Conservation (phyloP, 2,888 invertebrate species). For the Dicycla oo region DNA sequence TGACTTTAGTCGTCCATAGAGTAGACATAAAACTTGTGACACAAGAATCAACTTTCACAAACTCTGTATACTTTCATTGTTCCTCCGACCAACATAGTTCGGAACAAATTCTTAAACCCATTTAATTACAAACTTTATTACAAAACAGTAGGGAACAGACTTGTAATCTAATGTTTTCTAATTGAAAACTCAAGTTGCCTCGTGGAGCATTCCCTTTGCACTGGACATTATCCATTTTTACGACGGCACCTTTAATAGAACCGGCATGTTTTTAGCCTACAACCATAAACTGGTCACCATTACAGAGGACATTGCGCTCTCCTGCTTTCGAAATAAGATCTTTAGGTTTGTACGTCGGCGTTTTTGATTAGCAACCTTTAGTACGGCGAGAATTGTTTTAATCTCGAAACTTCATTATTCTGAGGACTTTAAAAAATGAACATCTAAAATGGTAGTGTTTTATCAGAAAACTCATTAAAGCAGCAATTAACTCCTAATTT, state of each 20-base stretch:
- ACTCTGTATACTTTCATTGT: conserved; percentile 62
- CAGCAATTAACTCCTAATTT: conserved; percentile 62
- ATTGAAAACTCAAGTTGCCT: conserved; percentile 72
- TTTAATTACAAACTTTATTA: conserved; percentile 62
- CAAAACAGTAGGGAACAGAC: conserved; percentile 51
- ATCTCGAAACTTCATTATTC: conserved; percentile 66
- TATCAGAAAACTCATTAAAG: conserved; percentile 66
- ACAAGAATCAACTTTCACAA: conserved; percentile 66
- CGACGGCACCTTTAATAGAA: conserved; percentile 79
- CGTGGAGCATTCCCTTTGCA: conserved; percentile 68
- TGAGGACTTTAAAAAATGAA: conserved; percentile 49
- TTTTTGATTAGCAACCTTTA: conserved; percentile 76
- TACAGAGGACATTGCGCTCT: conserved; percentile 62
- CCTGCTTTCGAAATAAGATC: conserved; percentile 46
- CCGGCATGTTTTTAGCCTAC: conserved; percentile 70
- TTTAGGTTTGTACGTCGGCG: conserved; percentile 59
- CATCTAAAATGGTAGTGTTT: conserved; percentile 56
- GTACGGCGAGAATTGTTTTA: conserved; percentile 73
- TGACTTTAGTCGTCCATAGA: conserved; percentile 36
- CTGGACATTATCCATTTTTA: conserved; percentile 81
- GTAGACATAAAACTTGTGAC: conserved; percentile 53
- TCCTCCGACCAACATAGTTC: conserved; percentile 41
- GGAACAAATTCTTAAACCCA: conserved; percentile 28
- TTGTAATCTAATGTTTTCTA: conserved; percentile 65
- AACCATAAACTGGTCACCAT: conserved; percentile 42